A percentile compares a stretch with the other conserved stretches of the same genome.
These are phyloP conservation scores for Solenodon paradoxus DNA, from an alignment of 2,113 vertebrate genomes.

Conservation along the genomic window DNA sequence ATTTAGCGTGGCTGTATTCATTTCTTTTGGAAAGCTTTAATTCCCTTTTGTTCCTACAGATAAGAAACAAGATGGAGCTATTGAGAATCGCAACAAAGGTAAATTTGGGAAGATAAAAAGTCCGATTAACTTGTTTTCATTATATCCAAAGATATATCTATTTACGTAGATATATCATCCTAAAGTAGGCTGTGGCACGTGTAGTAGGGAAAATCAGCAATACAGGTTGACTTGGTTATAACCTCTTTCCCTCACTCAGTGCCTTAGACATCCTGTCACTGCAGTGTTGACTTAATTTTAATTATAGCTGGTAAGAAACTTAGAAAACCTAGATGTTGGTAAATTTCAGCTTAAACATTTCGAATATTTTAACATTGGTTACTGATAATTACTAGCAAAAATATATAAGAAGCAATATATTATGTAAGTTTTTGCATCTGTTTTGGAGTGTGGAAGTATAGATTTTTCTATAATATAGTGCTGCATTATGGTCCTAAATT, in stretches of 20 bases:
- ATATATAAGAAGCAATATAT: background rate
- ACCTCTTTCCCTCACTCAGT: background rate
- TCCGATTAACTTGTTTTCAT: constrained; percentile 26
- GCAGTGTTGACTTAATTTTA: background rate
- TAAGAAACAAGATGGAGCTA: constrained; percentile 97
- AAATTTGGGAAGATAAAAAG: constrained; percentile 69
- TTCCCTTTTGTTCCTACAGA: constrained; percentile 82
- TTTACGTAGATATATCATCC: background rate
- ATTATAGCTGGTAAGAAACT: background rate
- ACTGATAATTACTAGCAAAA: background rate
- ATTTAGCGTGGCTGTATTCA: constrained; percentile 60
- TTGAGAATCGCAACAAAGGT: constrained; percentile 99
- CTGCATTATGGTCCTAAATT: background rate
- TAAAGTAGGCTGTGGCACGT: background rate
- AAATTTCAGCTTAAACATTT: background rate
- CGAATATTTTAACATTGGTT: background rate
- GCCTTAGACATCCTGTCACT: background rate
- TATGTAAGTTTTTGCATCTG: background rate
- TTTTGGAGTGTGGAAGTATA: background rate
- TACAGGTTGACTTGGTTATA: background rate
- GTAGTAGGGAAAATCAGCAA: background rate
- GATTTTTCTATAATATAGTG: background rate
- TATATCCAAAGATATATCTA: constrained; percentile 15
- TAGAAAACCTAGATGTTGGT: background rate
- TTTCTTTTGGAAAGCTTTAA: constrained; percentile 72